Percentiles rank a stretch among this genome's conserved stretches.
Evolutionary conservation across 2,113 vertebrate genomes (phyloP).

Genomic region (Riparia riparia): DNA sequence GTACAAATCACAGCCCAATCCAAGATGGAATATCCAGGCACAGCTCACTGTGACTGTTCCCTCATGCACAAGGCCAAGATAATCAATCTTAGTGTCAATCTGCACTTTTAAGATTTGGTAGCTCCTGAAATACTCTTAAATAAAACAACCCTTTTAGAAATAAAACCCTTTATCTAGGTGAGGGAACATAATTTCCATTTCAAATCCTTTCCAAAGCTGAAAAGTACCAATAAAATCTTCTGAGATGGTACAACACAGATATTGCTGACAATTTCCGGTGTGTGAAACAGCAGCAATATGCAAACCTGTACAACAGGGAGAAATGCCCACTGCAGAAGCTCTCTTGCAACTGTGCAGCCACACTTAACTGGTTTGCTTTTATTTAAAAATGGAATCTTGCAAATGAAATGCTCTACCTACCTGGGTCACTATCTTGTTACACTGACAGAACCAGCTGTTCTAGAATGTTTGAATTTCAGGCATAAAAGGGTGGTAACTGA

Average conservation of each 20-base stretch:
- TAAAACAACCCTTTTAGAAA: background rate
- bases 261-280: background rate
- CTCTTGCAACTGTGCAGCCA: background rate
- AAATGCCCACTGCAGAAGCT: background rate
- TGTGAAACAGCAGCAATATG: background rate
- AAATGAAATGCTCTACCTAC: background rate
- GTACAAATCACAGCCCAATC: background rate
- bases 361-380: background rate
- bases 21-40: background rate
- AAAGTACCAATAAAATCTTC: background rate
- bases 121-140: background rate
- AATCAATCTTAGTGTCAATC: background rate
- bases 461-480: background rate
- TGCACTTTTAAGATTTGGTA: background rate
- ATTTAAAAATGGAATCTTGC: background rate
- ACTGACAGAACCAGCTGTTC: background rate
- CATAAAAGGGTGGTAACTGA: background rate
- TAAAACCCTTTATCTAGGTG: background rate
- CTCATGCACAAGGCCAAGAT: background rate
- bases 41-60: background rate
- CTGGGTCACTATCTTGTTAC: background rate
- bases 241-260: background rate
- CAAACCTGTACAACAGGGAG: background rate
- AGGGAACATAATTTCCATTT: background rate
- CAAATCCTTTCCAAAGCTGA: background rate